Evolutionary conservation across 1,140 invertebrate species (phyloP).

Genomic region (Drosophila kepulauana): DNA sequence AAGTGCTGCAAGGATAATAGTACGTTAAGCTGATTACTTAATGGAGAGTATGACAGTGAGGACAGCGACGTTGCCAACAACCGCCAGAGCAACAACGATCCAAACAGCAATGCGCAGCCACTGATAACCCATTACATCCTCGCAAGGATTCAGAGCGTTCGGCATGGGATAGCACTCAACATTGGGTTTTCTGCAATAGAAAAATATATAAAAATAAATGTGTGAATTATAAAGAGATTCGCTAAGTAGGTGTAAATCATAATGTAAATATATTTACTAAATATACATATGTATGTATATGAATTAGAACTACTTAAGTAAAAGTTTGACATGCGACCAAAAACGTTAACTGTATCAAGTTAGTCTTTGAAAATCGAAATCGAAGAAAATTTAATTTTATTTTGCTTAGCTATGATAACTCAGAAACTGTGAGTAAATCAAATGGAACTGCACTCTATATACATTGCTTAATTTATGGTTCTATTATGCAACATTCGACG

Average conservation of each 20-base stretch:
- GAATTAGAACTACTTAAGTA: too few species aligned
- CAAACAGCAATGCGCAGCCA: constrained; percentile 93
- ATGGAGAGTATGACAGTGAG: constrained; percentile 90
- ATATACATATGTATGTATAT: too few species aligned
- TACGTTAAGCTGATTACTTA: constrained; percentile 63
- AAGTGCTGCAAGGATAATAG: not conserved
- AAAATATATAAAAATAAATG: not conserved
- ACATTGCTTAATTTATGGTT: too few species aligned
- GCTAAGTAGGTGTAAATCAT: not conserved
- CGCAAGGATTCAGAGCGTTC: constrained; percentile 95
- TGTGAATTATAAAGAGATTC: not conserved
- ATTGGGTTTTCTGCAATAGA: constrained; percentile 57
- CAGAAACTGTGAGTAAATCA: too few species aligned
- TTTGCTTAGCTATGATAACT: too few species aligned
- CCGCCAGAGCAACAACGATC: constrained; percentile 89
- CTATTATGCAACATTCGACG: too few species aligned
- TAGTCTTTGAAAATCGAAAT: too few species aligned
- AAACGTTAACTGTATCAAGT: too few species aligned
- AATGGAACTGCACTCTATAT: too few species aligned
- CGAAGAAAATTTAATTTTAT: too few species aligned
- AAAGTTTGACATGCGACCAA: too few species aligned
- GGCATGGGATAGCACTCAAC: constrained; percentile 92
- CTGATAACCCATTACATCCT: constrained; percentile 95
- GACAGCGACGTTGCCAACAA: constrained; percentile 93
- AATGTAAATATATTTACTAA: too few species aligned